phyloP scores from a whole-genome alignment of 2,797 vertebrate species.

The Furcifer pardalis region DNA sequence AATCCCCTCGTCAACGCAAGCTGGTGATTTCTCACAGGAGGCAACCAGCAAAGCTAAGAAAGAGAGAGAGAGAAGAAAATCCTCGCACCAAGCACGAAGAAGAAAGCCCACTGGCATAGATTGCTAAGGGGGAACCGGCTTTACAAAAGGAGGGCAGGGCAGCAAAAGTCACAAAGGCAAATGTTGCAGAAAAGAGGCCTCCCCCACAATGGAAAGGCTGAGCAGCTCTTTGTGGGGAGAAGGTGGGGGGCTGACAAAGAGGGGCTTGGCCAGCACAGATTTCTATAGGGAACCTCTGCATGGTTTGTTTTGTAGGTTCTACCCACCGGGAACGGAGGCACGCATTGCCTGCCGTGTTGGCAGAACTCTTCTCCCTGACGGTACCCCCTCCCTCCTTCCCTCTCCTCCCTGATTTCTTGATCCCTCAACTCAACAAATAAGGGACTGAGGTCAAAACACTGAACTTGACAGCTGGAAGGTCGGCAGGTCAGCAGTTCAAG shows the following conservation, averaged over 20 bases:
- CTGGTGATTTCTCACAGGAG: background rate
- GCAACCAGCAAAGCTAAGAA: background rate
- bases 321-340: too few relatives aligned
- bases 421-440: too few relatives aligned
- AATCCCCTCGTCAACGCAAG: background rate
- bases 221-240: background rate
- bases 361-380: background rate
- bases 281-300: background rate
- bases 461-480: too few relatives aligned
- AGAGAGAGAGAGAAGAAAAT: too few relatives aligned
- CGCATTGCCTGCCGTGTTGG: too few relatives aligned
- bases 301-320: background rate
- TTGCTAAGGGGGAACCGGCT: background rate
- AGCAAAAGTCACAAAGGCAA: fast-evolving
- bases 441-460: too few relatives aligned
- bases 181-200: background rate
- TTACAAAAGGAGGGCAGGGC: too few relatives aligned
- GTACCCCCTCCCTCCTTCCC: background rate
- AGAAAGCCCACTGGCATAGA: background rate
- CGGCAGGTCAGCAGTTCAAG: too few relatives aligned
- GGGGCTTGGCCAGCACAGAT: background rate
- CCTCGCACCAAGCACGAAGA: background rate
- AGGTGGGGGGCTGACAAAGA: background rate
- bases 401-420: background rate
- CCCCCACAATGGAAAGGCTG: background rate